Evolutionary conservation across 2,797 vertebrate species (phyloP).

Genomic region (Myripristis jacobus): DNA sequence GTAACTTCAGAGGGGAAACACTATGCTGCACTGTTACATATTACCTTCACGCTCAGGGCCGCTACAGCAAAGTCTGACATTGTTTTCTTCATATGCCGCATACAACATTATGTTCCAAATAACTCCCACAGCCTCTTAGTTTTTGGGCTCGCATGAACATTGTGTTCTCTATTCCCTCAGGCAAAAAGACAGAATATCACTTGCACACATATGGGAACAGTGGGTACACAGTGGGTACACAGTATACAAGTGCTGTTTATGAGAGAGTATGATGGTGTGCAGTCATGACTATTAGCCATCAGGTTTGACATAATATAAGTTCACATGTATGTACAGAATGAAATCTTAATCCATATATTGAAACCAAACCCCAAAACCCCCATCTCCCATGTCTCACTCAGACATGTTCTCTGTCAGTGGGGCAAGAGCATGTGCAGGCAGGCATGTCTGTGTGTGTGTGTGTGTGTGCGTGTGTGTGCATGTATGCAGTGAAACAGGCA

Average conservation of each 20-base stretch:
- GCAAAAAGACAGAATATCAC: neutral
- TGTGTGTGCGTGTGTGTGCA: neutral
- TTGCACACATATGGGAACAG: neutral
- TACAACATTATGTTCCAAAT: neutral
- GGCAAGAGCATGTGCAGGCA: too few relatives aligned
- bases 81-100: too few relatives aligned
- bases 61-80: neutral
- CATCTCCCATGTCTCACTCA: neutral
- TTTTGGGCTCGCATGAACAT: neutral
- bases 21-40: neutral
- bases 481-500: neutral
- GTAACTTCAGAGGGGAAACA: neutral
- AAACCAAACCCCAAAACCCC: neutral
- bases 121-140: neutral
- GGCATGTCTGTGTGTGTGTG: neutral
- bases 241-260: too few relatives aligned
- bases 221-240: neutral
- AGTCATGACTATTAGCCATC: neutral
- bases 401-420: neutral
- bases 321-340: neutral
- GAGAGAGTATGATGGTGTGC: neutral
- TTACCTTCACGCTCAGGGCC: neutral
- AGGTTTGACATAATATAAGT: slow-evolving; percentile 4
- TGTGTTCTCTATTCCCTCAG: neutral
- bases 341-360: slow-evolving; percentile 5